Evolutionary conservation across 2,113 vertebrate species (phyloP).

Genomic region (Abramis brama): DNA sequence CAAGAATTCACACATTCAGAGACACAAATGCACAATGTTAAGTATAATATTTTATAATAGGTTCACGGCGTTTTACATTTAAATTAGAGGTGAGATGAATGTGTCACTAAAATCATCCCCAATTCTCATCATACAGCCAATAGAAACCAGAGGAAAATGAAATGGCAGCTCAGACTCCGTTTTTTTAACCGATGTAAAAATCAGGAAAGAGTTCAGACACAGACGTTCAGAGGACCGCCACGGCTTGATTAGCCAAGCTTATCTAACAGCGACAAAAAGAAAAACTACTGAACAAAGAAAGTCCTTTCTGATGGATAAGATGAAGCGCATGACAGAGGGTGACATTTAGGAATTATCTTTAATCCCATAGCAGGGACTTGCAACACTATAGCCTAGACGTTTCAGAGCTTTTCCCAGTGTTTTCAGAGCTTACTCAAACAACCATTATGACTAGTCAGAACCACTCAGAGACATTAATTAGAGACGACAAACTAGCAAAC

Average conservation of each 20-base stretch:
- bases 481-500: conserved; percentile 19
- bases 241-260: conserved; percentile 18
- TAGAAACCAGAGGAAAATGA: not conserved
- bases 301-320: conserved; percentile 8
- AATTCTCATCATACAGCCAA: not conserved
- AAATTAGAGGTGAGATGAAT: not conserved
- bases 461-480: conserved; percentile 12
- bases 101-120: conserved; percentile 16
- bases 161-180: not conserved
- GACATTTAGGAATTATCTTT: conserved; percentile 27
- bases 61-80: not conserved
- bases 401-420: not conserved
- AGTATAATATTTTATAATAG: conserved; percentile 34
- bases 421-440: conserved; percentile 23
- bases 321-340: not conserved
- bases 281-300: conserved; percentile 15
- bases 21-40: conserved; percentile 15
- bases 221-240: not conserved
- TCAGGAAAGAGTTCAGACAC: not conserved
- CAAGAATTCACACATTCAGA: conserved; percentile 32
- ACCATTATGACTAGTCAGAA: conserved; percentile 17
- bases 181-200: not conserved
- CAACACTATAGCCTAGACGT: not conserved
- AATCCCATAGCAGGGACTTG: conserved; percentile 15
- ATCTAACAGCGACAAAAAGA: not conserved